Conservation (phyloP, 1,140 invertebrate species). For the Ylistrum balloti region DNA sequence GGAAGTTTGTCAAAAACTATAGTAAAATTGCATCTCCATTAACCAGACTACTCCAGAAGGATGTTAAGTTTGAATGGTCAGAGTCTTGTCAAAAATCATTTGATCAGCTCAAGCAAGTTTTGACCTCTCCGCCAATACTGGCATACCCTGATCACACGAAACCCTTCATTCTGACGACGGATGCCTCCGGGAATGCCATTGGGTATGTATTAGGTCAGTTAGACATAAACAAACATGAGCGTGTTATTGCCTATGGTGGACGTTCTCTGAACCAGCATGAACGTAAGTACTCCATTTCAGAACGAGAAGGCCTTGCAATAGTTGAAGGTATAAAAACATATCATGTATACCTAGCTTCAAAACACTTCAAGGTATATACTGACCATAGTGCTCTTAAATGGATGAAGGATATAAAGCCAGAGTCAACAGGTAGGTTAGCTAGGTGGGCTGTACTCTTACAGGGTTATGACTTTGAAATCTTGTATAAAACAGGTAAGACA, state of each 20-base stretch:
- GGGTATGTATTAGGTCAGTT: conserved; percentile 55
- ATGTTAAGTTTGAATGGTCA: conserved; percentile 59
- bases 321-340: conserved; percentile 59
- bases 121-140: conserved; percentile 52
- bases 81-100: conserved; percentile 56
- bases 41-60: conserved; percentile 50
- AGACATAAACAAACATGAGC: conserved; percentile 42
- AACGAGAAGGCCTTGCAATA: conserved; percentile 58
- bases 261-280: conserved; percentile 44
- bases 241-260: conserved; percentile 50
- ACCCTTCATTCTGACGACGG: conserved; percentile 59
- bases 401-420: conserved; percentile 53
- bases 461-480: conserved; percentile 50
- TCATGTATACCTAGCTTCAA: conserved; percentile 52
- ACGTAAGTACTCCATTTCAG: conserved; percentile 48
- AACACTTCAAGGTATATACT: conserved; percentile 52
- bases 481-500: background rate
- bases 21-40: conserved; percentile 51
- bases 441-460: conserved; percentile 54
- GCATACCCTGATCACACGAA: conserved; percentile 56
- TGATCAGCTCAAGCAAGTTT: conserved; percentile 50
- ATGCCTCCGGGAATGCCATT: conserved; percentile 56
- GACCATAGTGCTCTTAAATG: conserved; percentile 58
- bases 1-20: conserved; percentile 53
- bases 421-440: conserved; percentile 20